These are phyloP conservation scores for Drosophila niveifrons DNA, from an alignment of 2,888 invertebrate species.

Conservation along the genomic window DNA sequence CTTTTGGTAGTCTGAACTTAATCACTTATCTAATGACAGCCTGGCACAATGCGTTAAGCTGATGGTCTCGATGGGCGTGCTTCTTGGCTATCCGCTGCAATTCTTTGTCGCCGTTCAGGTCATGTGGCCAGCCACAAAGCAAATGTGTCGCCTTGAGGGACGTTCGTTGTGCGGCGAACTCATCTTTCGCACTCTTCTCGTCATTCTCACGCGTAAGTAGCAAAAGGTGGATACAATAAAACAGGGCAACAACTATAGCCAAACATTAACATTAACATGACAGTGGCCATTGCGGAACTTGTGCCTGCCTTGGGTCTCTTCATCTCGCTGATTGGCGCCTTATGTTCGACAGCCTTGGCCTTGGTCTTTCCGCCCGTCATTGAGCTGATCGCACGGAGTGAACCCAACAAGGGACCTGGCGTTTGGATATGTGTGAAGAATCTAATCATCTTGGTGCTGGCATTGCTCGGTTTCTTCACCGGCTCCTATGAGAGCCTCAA, in stretches of 20 bases:
- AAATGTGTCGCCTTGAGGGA: constrained; percentile 87
- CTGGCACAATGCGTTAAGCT: constrained; percentile 92
- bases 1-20: no score
- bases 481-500: constrained; percentile 91
- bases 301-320: constrained; percentile 94
- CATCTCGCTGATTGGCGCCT: constrained; percentile 96
- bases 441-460: constrained; percentile 88
- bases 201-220: constrained; percentile 93
- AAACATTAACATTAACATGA: no score
- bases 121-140: constrained; percentile 91
- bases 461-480: constrained; percentile 90
- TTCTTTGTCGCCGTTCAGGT: constrained; percentile 97
- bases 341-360: constrained; percentile 94
- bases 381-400: constrained; percentile 90
- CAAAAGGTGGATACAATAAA: no score
- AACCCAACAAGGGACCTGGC: constrained; percentile 86
- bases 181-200: constrained; percentile 89
- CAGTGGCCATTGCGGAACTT: constrained; percentile 93
- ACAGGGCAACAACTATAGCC: no score
- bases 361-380: constrained; percentile 95
- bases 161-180: constrained; percentile 89
- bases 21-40: constrained; percentile 85
- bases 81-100: constrained; percentile 96
- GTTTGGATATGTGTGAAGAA: constrained; percentile 87
- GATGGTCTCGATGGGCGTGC: constrained; percentile 94